These are phyloP conservation scores for Macrotrachela quadricornifera DNA, from an alignment of 1,140 invertebrate genomes.

Conservation along the genomic window DNA sequence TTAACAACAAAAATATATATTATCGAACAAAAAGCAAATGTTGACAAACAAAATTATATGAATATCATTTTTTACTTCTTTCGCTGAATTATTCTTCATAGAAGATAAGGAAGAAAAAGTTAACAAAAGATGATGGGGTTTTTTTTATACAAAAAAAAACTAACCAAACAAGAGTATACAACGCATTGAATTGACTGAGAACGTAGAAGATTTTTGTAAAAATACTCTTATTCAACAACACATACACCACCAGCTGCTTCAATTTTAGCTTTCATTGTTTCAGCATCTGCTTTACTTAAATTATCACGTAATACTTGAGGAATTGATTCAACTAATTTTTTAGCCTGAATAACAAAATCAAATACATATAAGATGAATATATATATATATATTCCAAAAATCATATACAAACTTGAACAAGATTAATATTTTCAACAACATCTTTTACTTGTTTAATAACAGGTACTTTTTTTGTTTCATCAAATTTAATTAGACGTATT, in stretches of 20 bases:
- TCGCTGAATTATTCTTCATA: no score
- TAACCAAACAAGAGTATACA: no score
- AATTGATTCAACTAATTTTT: constrained; percentile 86
- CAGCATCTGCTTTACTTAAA: constrained; percentile 76
- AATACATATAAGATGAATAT: background rate
- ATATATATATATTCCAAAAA: background rate
- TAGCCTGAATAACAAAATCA: constrained; percentile 45
- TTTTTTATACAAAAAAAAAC: no score
- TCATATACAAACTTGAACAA: constrained; percentile 47
- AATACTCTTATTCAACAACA: constrained; percentile 56
- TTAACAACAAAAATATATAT: no score
- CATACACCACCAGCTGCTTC: constrained; percentile 60
- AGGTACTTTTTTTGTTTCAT: constrained; percentile 77
- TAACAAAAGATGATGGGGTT: no score
- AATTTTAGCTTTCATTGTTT: constrained; percentile 62
- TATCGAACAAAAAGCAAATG: no score
- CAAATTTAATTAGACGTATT: constrained; percentile 68
- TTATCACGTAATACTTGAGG: constrained; percentile 70
- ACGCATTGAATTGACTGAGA: no score
- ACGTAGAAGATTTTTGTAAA: no score
- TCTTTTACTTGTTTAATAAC: constrained; percentile 86
- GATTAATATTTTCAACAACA: constrained; percentile 71
- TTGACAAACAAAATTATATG: no score
- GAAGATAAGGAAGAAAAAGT: no score
- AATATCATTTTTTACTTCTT: no score